Evolutionary conservation across 1,140 invertebrate species (phyloP).

Genomic region (Belonocnema kinseyi): DNA sequence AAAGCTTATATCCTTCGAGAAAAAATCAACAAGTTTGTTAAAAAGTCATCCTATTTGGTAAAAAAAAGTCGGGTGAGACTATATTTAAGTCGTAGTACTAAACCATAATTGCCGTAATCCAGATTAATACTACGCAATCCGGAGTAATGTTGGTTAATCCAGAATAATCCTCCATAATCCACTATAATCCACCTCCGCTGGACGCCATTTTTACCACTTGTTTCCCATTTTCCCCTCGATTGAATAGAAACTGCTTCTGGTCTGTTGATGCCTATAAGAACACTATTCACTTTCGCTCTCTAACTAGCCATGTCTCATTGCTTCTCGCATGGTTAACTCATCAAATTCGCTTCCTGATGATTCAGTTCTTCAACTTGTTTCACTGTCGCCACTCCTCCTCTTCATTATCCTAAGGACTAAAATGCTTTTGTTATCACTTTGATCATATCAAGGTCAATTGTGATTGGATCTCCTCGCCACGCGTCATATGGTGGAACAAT

Average conservation of each 20-base stretch:
- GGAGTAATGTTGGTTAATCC: too few species aligned
- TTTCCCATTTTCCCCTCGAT: neutral
- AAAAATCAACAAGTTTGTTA: too few species aligned
- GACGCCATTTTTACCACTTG: too few species aligned
- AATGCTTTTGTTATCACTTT: conserved; percentile 22
- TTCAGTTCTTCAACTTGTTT: neutral
- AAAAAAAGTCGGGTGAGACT: too few species aligned
- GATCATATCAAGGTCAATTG: neutral
- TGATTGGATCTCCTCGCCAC: conserved; percentile 6
- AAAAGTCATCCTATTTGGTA: too few species aligned
- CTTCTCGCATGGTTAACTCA: neutral
- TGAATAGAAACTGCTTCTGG: neutral
- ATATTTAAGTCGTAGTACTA: too few species aligned
- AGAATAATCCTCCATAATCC: too few species aligned
- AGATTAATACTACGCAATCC: too few species aligned
- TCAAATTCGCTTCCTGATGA: too few species aligned
- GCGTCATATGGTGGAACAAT: neutral
- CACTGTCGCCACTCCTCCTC: conserved; percentile 32
- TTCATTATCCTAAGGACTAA: conserved; percentile 28
- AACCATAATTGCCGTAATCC: too few species aligned
- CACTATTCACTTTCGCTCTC: neutral
- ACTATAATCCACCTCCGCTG: too few species aligned
- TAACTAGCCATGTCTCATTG: neutral
- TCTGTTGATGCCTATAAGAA: neutral
- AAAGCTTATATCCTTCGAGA: too few species aligned